These are phyloP conservation scores for Salvator merianae DNA, from an alignment of 2,113 vertebrate species.

Conservation along the genomic window DNA sequence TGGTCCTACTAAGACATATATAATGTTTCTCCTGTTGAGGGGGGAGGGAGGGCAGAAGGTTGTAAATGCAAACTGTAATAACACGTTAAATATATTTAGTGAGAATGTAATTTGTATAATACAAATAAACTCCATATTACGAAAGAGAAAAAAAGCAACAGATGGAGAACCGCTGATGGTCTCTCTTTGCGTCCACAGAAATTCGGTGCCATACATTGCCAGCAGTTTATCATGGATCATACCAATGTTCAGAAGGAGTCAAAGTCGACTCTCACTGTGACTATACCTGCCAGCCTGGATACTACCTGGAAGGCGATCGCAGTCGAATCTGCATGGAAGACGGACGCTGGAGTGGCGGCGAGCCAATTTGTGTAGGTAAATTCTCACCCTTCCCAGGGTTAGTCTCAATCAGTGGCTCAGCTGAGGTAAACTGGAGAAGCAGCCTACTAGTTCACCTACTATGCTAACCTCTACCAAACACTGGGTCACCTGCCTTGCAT, in stretches of 20 bases:
- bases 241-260: slow-evolving; percentile 83
- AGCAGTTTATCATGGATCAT: slow-evolving; percentile 82
- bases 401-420: neutral
- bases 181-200: slow-evolving; percentile 67
- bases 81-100: too few relatives aligned
- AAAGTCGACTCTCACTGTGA: slow-evolving; percentile 90
- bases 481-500: too few relatives aligned
- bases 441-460: too few relatives aligned
- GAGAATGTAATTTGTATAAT: too few relatives aligned
- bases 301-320: slow-evolving; percentile 85
- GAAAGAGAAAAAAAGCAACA: too few relatives aligned
- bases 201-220: slow-evolving; percentile 85
- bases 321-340: slow-evolving; percentile 85
- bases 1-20: too few relatives aligned
- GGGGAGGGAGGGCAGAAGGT: too few relatives aligned
- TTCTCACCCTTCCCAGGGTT: slow-evolving; percentile 18
- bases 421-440: neutral
- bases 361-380: slow-evolving; percentile 92
- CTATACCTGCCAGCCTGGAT: slow-evolving; percentile 85
- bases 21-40: too few relatives aligned
- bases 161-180: too few relatives aligned
- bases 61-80: too few relatives aligned
- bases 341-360: slow-evolving; percentile 85
- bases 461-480: too few relatives aligned
- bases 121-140: too few relatives aligned